A percentile compares a stretch with the other conserved stretches of the same genome.
Conservation (phyloP, 2,113 vertebrate species). For the Rynchops niger region DNA sequence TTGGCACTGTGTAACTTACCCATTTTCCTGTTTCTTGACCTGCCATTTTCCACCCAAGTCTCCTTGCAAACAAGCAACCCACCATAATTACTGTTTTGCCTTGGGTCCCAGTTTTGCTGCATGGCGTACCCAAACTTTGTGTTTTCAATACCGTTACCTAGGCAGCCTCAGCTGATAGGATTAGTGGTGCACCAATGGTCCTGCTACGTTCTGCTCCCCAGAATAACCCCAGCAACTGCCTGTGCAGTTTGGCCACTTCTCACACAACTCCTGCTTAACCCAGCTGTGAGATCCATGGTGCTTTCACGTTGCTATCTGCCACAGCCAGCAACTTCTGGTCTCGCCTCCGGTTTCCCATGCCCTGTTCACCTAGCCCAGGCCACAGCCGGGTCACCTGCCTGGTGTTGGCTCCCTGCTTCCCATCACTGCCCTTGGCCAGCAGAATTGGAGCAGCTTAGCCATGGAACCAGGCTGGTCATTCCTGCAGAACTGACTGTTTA, state of each 20-base stretch:
- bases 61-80: background rate
- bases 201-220: background rate
- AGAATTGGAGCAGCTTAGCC: background rate
- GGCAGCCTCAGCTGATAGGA: background rate
- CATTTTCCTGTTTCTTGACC: background rate
- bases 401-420: background rate
- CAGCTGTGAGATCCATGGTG: background rate
- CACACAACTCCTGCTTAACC: background rate
- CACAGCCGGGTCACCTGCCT: rapidly evolving
- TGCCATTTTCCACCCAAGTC: background rate
- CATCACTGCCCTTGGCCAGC: background rate
- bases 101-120: background rate
- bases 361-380: background rate
- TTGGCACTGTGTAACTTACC: background rate
- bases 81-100: background rate
- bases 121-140: background rate
- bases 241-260: background rate
- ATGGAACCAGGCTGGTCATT: background rate
- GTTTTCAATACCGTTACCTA: background rate
- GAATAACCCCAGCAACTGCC: background rate
- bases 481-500: background rate
- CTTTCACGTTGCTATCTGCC: background rate
- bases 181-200: background rate
- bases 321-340: background rate
- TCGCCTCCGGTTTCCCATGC: rapidly evolving